Conservation (phyloP, 2,113 vertebrate genomes). For the Tichodroma muraria region DNA sequence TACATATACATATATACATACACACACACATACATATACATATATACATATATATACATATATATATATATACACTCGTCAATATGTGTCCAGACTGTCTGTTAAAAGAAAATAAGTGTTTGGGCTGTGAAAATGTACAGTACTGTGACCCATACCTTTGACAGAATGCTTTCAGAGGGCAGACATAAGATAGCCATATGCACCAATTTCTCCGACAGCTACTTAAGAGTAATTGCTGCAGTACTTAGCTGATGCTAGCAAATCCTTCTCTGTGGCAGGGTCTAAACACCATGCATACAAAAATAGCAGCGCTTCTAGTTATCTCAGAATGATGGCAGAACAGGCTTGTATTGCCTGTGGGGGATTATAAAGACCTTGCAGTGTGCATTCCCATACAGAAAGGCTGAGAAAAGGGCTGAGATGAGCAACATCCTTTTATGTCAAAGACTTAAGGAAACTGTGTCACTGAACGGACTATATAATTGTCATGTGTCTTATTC, state of each 20-base stretch:
- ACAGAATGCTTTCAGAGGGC: not conserved
- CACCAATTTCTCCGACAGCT: not conserved
- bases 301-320: not conserved
- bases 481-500: not conserved
- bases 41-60: too few species aligned
- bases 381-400: not conserved
- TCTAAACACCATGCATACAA: not conserved
- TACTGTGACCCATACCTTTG: not conserved
- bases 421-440: not conserved
- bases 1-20: fast-evolving
- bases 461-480: not conserved
- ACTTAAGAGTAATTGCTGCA: not conserved
- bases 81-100: not conserved
- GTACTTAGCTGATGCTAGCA: not conserved
- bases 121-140: not conserved
- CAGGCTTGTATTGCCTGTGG: not conserved
- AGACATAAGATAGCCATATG: not conserved
- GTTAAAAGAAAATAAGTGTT: not conserved
- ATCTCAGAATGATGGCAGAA: not conserved
- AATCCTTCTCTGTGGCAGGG: not conserved
- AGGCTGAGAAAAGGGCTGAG: not conserved
- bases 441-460: not conserved
- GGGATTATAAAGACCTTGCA: not conserved
- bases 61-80: not conserved
- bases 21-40: not conserved